Evolutionary conservation across 2,113 vertebrate genomes (phyloP), one percentile per base, ranked within the genome.

Genomic region (Meriones unguiculatus): DNA sequence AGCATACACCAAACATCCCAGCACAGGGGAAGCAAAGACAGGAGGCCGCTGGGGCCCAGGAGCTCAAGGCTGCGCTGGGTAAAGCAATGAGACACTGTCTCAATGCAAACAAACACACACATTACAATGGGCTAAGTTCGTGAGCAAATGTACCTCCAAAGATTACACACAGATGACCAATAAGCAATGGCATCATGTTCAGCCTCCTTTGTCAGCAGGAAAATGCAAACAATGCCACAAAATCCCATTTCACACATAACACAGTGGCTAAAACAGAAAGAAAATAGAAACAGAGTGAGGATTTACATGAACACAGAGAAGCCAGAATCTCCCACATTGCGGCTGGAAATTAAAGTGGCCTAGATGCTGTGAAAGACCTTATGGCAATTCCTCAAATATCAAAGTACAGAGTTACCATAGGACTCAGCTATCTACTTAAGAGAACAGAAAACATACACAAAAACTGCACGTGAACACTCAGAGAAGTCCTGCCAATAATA

Each of bases 341-440:
- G 87, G 35, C n/a, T 59, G 22, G 7, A 18, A 93, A 81, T 57
- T 82, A 93, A 81, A 72, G 30, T 22, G 59, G 35, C 52, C 4
- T 41, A 57, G 87, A 22, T 65, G 18, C 46, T 46, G 30, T 52
- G 46, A 57, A 89, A 89, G 89, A 78, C 2, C 84, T 10, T 24
- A 41, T 38, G 67, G 67, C 24, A 92, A 75, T 90, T 92, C 89
- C 85, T 88, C 89, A 95, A 92, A 96, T 84, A 64, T 92, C 84
- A 18, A 92, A 95, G 89, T 32, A 92, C 5, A 77, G 77, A 82
- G 24, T 92, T 72, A 92, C 41, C 57, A 12, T 85, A 88, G 69
- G 86, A 92, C 54, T 32, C 67, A n/a, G 81, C 38, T 64, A 24
- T 28, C 67, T 57, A 62, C 54, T n/a, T 84, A 87, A 77, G 41